A percentile compares a stretch with the other conserved stretches of the same genome.
Conservation (phyloP, 2,113 vertebrate genomes). For the Phyllostomus hastatus region DNA sequence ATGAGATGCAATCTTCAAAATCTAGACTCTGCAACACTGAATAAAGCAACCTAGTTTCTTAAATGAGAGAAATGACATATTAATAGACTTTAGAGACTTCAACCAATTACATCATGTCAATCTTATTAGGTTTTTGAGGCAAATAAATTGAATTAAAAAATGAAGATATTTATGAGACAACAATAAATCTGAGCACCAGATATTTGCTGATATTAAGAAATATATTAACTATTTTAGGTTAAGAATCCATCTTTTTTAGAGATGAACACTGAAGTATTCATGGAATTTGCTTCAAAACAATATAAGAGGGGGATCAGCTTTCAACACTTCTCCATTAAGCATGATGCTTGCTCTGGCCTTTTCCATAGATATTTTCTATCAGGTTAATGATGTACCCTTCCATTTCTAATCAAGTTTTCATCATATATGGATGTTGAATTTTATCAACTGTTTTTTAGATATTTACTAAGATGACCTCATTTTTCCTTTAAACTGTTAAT, state of each 20-base stretch:
- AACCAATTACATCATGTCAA: not conserved
- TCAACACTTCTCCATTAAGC: not conserved
- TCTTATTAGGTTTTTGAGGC: not conserved
- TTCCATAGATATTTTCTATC: not conserved
- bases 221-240: not conserved
- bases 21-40: not conserved
- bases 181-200: not conserved
- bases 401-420: not conserved
- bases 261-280: constrained; percentile 1
- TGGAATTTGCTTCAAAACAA: not conserved
- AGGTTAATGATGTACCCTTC: not conserved
- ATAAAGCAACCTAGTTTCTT: constrained; percentile 11
- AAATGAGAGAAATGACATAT: not conserved
- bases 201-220: not conserved
- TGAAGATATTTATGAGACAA: not conserved
- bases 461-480: not conserved
- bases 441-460: not conserved
- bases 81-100: not conserved
- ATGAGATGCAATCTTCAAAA: not conserved
- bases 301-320: not conserved
- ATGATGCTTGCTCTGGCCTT: not conserved
- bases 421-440: not conserved
- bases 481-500: not conserved
- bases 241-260: not conserved
- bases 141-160: not conserved